phyloP scores from a whole-genome alignment of 2,797 vertebrate species.

The Astyanax mexicanus region DNA sequence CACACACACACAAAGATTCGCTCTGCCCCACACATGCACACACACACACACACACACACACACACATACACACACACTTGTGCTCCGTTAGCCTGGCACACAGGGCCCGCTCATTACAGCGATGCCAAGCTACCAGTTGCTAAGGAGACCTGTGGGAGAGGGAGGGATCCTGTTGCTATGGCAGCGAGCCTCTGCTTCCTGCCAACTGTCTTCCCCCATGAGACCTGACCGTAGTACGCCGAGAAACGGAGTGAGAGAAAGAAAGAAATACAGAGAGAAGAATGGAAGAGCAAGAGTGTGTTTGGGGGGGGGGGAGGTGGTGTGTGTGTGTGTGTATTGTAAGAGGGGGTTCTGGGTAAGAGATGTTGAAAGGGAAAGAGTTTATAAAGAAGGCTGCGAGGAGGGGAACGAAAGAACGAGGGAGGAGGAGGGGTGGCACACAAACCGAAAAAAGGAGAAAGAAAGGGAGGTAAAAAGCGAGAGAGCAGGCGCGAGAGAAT shows the following conservation, averaged over 20 bases:
- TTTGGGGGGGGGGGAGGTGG: conserved; percentile 13
- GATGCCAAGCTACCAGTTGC: conserved; percentile 85
- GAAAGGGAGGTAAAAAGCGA: conserved; percentile 1
- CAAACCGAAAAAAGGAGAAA: conserved; percentile 22
- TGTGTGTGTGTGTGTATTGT: no score
- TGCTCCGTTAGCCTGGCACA: conserved; percentile 73
- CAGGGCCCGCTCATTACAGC: conserved; percentile 81
- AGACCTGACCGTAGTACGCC: conserved; percentile 80
- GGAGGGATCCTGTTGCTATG: conserved; percentile 85
- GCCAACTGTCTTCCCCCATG: conserved; percentile 80
- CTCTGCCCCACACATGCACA: conserved; percentile 52
- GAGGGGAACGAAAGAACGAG: conserved; percentile 31
- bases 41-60: conserved; percentile 43
- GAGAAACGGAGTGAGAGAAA: conserved; percentile 61
- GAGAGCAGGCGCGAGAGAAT: conserved; percentile 50
- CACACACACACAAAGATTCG: conserved; percentile 45
- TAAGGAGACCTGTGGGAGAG: conserved; percentile 85
- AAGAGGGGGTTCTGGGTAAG: conserved; percentile 62
- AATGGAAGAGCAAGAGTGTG: conserved; percentile 57
- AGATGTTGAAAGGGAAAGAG: conserved; percentile 72
- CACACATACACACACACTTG: conserved; percentile 55
- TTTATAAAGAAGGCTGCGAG: conserved; percentile 68
- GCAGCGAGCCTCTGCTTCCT: conserved; percentile 82
- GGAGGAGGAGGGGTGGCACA: conserved; percentile 49
- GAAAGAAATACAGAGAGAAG: conserved; percentile 60